phyloP scores from a whole-genome alignment of 2,113 vertebrate species.

The Ailuropoda melanoleuca region DNA sequence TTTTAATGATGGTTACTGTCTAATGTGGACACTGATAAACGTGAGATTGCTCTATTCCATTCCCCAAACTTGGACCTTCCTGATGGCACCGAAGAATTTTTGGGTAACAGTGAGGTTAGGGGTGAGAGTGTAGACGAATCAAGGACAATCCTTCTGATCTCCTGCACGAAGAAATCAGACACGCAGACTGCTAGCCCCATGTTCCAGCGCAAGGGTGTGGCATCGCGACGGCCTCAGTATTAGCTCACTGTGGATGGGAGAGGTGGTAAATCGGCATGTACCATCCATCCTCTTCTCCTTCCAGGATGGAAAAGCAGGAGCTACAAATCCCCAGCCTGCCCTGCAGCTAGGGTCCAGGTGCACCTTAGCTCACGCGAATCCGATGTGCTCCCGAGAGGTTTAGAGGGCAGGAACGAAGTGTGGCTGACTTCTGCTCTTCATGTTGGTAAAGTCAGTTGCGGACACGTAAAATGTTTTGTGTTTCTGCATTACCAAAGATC shows the following conservation, averaged over 20 bases:
- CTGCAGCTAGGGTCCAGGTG: background rate
- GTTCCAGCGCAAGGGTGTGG: background rate
- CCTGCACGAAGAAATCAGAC: background rate
- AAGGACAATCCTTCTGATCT: background rate
- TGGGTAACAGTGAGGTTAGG: background rate
- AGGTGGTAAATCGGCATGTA: background rate
- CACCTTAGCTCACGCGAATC: background rate
- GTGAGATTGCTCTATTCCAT: background rate
- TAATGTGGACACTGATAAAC: background rate
- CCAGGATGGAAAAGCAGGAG: background rate
- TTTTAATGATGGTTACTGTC: background rate
- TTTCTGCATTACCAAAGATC: background rate
- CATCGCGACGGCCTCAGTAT: background rate
- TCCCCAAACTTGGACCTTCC: background rate
- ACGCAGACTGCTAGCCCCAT: background rate
- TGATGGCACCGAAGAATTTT: background rate
- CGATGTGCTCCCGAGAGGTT: background rate
- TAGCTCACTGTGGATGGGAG: background rate
- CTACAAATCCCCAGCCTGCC: background rate
- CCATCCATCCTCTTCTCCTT: background rate
- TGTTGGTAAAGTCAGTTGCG: background rate
- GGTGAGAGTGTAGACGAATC: background rate
- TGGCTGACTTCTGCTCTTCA: background rate
- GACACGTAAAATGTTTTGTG: background rate
- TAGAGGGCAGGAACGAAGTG: background rate